Percentiles rank a stretch among this genome's conserved stretches.
These are phyloP conservation scores for Melinaea menophilus DNA, from an alignment of 2,888 invertebrate species.

Conservation along the genomic window DNA sequence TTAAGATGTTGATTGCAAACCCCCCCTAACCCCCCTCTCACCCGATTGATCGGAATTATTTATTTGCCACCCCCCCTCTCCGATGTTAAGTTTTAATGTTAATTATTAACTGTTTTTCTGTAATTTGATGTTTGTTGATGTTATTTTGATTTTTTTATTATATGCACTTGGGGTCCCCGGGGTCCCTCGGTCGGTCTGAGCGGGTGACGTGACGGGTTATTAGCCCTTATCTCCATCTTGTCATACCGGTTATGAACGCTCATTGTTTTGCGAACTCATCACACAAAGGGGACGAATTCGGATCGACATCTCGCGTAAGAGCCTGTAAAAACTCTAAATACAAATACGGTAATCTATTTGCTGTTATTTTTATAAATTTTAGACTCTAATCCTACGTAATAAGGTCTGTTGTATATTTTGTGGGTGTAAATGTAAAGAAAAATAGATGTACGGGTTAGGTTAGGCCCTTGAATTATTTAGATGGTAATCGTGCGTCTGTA, in stretches of 20 bases:
- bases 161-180: background rate
- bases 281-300: conserved; percentile 56
- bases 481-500: conserved; percentile 72
- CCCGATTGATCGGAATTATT: conserved; percentile 51
- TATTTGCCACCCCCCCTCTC: conserved; percentile 34
- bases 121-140: background rate
- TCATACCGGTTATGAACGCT: conserved; percentile 61
- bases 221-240: conserved; percentile 65
- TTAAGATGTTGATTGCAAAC: conserved; percentile 45
- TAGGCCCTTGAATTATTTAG: conserved; percentile 74
- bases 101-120: background rate
- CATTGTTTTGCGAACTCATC: conserved; percentile 69
- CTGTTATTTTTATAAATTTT: conserved; percentile 26
- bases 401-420: conserved; percentile 26
- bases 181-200: conserved; percentile 18
- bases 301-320: conserved; percentile 74
- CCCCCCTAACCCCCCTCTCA: conserved; percentile 7
- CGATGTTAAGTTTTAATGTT: background rate
- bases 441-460: conserved; percentile 60
- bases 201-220: conserved; percentile 47
- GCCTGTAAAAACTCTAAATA: conserved; percentile 72
- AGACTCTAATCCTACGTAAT: conserved; percentile 31
- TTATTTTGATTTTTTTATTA: background rate
- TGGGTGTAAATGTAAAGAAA: conserved; percentile 40
- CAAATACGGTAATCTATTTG: conserved; percentile 24